phyloP scores from a whole-genome alignment of 2,797 vertebrate species.

The Euthynnus affinis region DNA sequence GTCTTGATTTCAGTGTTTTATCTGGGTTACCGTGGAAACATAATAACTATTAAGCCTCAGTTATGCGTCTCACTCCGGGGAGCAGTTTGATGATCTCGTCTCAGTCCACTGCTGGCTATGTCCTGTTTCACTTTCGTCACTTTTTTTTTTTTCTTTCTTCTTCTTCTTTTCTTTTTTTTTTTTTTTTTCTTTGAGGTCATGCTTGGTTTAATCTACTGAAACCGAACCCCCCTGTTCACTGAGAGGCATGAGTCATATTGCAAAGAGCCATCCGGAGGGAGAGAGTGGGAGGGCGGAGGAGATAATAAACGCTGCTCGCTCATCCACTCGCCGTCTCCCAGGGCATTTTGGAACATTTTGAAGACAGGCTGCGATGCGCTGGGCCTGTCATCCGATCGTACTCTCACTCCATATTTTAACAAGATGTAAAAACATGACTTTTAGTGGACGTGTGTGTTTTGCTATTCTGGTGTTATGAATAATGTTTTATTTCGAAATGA shows the following conservation, averaged over 20 bases:
- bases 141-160: no score
- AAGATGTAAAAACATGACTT: background rate
- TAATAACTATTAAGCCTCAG: slow-evolving; percentile 22
- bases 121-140: slow-evolving; percentile 33
- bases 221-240: slow-evolving; percentile 21
- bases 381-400: background rate
- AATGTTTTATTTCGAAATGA: background rate
- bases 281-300: slow-evolving; percentile 20
- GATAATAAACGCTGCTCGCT: background rate
- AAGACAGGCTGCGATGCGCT: slow-evolving; percentile 4
- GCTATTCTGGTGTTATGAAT: background rate
- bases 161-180: no score
- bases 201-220: slow-evolving; percentile 39
- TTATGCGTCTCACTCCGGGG: slow-evolving; percentile 13
- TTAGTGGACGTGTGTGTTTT: background rate
- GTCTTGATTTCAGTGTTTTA: slow-evolving; percentile 40
- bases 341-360: slow-evolving; percentile 14
- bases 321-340: slow-evolving; percentile 4
- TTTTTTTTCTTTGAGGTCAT: slow-evolving; percentile 21
- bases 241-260: slow-evolving; percentile 34
- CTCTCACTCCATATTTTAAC: background rate
- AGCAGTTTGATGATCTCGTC: slow-evolving; percentile 10
- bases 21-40: slow-evolving; percentile 40
- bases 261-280: slow-evolving; percentile 14
- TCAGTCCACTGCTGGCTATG: slow-evolving; percentile 15